Percentiles rank a stretch among this genome's conserved stretches.
Conservation (phyloP, 2,888 invertebrate species). For the Philonicus albiceps region DNA sequence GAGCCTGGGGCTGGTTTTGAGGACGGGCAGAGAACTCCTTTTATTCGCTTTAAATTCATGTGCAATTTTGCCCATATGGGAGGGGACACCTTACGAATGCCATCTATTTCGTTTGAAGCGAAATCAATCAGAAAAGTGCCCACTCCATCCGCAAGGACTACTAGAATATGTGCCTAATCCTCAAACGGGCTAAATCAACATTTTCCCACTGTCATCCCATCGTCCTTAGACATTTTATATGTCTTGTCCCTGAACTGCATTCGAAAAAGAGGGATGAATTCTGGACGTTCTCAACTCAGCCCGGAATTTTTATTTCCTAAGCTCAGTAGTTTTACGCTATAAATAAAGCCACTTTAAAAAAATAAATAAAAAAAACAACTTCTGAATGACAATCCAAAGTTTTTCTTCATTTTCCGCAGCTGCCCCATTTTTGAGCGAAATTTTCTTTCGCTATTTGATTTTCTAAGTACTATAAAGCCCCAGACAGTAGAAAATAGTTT, state of each 20-base stretch:
- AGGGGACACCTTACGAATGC: not conserved
- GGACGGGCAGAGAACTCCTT: not conserved
- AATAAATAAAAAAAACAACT: not conserved
- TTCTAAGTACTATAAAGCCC: constrained; percentile 25
- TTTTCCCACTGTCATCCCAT: not conserved
- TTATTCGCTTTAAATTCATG: not conserved
- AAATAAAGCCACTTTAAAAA: constrained; percentile 12
- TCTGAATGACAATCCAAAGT: constrained; percentile 34
- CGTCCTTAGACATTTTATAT: not conserved
- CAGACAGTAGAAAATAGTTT: constrained; percentile 38
- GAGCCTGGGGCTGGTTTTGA: not conserved
- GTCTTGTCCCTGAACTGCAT: not conserved
- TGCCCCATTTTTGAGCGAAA: constrained; percentile 31
- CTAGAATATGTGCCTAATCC: not conserved
- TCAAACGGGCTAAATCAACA: not conserved
- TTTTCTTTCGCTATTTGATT: constrained; percentile 32
- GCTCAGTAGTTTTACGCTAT: not conserved
- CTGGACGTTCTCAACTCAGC: not conserved
- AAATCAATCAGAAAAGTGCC: not conserved
- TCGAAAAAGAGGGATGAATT: not conserved
- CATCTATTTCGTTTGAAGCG: not conserved
- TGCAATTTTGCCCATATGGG: not conserved
- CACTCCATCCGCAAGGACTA: not conserved
- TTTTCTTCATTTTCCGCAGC: constrained; percentile 25
- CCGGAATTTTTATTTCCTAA: not conserved